phyloP scores from a whole-genome alignment of 37 sponge, comb jelly and placozoan species.

The Beroe ovata region DNA sequence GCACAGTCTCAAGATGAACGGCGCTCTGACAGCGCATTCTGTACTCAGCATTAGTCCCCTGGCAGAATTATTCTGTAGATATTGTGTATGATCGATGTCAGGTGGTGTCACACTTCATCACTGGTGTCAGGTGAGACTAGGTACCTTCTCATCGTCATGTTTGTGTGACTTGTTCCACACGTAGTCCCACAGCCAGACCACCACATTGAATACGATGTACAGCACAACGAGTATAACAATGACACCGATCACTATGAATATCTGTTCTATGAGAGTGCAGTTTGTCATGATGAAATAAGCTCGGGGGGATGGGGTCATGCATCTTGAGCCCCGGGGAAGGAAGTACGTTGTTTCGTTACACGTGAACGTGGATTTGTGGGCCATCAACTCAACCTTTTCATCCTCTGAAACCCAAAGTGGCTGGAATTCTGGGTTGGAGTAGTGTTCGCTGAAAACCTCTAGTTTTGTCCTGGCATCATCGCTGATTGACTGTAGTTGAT shows the following conservation, averaged over 20 bases:
- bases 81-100: too few species aligned
- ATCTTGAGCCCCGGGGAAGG: conserved; percentile 1
- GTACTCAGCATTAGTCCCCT: too few species aligned
- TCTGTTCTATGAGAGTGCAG: conserved; percentile 14
- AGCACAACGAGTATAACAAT: conserved; percentile 1
- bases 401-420: conserved; percentile 18
- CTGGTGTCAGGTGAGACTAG: too few species aligned
- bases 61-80: too few species aligned
- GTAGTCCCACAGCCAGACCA: conserved; percentile 60
- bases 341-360: conserved; percentile 50
- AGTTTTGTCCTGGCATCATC: conserved; percentile 12
- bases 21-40: too few species aligned
- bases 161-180: conserved; percentile 11
- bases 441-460: neutral
- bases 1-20: too few species aligned
- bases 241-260: conserved; percentile 59
- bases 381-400: conserved; percentile 56
- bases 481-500: neutral
- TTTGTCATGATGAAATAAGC: conserved; percentile 43
- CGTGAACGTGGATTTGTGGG: neutral
- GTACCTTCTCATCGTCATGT: conserved; percentile 49
- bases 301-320: conserved; percentile 29
- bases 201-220: conserved; percentile 51
- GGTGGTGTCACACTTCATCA: too few species aligned
- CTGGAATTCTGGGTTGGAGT: conserved; percentile 7